Percentiles rank a stretch among this genome's conserved stretches.
These are phyloP conservation scores for Zaprionus inermis DNA, from an alignment of 1,140 invertebrate genomes.

Conservation along the genomic window DNA sequence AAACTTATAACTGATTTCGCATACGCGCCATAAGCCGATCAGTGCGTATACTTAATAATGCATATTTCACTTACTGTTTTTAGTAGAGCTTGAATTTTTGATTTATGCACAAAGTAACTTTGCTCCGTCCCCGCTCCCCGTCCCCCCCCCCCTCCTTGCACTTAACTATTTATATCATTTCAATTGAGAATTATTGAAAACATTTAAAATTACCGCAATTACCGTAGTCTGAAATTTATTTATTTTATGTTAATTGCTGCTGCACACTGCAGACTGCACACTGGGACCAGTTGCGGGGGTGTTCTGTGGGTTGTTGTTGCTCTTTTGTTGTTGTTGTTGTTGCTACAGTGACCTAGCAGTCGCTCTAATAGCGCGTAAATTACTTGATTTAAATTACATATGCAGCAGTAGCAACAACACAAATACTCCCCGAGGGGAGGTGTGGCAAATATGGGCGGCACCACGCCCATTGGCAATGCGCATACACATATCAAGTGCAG, in stretches of 20 bases:
- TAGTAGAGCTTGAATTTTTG: conserved; percentile 24
- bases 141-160: neutral
- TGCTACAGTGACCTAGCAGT: conserved; percentile 30
- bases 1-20: conserved; percentile 34
- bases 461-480: conserved; percentile 22
- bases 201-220: conserved; percentile 66
- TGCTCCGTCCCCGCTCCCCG: too few species aligned
- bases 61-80: conserved; percentile 19
- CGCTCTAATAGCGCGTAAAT: conserved; percentile 74
- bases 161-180: conserved; percentile 51
- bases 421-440: neutral
- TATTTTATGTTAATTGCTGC: conserved; percentile 70
- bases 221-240: conserved; percentile 37
- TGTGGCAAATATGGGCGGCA: neutral
- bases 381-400: conserved; percentile 71
- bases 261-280: conserved; percentile 15
- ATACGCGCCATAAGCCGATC: conserved; percentile 19
- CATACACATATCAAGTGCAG: conserved; percentile 36
- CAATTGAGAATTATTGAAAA: conserved; percentile 70
- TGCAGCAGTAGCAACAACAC: conserved; percentile 2
- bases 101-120: conserved; percentile 38
- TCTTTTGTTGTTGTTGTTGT: conserved; percentile 11
- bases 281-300: conserved; percentile 3
- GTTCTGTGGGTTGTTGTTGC: conserved; percentile 32
- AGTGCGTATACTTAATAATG: conserved; percentile 21